Evolutionary conservation across 2,888 invertebrate genomes (phyloP).

Genomic region (Microplitis deprimator): DNA sequence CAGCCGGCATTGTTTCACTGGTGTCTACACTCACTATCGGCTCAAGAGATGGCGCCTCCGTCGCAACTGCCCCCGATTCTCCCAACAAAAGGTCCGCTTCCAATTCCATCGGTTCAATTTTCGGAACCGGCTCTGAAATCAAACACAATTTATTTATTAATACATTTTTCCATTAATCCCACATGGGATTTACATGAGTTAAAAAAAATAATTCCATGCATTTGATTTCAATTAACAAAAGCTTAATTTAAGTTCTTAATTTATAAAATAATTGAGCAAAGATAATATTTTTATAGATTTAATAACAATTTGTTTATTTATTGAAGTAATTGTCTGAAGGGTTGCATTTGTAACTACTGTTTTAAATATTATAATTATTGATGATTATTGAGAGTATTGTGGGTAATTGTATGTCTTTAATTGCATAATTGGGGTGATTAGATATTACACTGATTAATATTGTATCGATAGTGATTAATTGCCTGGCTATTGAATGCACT

Average conservation of each 20-base stretch:
- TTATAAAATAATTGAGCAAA: not conserved
- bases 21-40: not conserved
- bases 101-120: not conserved
- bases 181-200: not conserved
- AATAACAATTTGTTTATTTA: not conserved
- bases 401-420: not conserved
- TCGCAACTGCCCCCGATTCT: not conserved
- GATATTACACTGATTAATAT: not conserved
- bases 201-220: not conserved
- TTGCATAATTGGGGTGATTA: not conserved
- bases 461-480: not conserved
- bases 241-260: not conserved
- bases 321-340: not conserved
- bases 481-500: constrained; percentile 12
- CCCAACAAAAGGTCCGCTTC: not conserved
- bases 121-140: not conserved
- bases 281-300: not conserved
- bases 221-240: not conserved
- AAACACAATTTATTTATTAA: not conserved
- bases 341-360: not conserved
- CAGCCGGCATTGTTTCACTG: not conserved
- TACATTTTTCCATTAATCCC: not conserved
- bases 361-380: not conserved
- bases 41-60: not conserved
- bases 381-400: not conserved